Conservation (phyloP, 2,888 invertebrate species). For the Horisme vitalbata region DNA sequence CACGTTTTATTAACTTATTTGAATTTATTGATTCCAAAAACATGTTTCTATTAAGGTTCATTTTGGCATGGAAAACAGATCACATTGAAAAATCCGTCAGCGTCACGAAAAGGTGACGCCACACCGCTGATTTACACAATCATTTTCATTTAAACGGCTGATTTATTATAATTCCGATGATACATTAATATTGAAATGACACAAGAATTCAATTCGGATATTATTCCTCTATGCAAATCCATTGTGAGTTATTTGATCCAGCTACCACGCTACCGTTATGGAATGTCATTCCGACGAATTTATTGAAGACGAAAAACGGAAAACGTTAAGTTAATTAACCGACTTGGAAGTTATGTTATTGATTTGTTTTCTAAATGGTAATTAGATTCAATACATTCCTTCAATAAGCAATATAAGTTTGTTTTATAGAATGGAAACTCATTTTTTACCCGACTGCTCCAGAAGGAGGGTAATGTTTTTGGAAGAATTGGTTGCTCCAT, state of each 20-base stretch:
- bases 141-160: slow-evolving; percentile 33
- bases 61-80: too few relatives aligned
- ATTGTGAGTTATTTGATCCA: slow-evolving; percentile 22
- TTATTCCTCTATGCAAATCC: slow-evolving; percentile 33
- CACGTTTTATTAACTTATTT: too few relatives aligned
- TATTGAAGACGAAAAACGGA: slow-evolving; percentile 19
- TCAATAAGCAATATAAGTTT: too few relatives aligned
- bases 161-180: slow-evolving; percentile 35
- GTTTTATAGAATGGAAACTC: not conserved
- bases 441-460: too few relatives aligned
- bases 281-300: slow-evolving; percentile 22
- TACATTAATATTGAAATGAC: slow-evolving; percentile 35
- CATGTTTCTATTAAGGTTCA: too few relatives aligned
- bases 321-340: slow-evolving; percentile 26
- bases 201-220: slow-evolving; percentile 28
- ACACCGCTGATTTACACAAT: slow-evolving; percentile 30
- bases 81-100: slow-evolving; percentile 14
- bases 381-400: slow-evolving; percentile 9
- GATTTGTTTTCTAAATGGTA: slow-evolving; percentile 19
- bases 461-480: too few relatives aligned
- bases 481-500: too few relatives aligned
- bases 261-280: slow-evolving; percentile 40
- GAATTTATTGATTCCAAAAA: too few relatives aligned
- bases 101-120: slow-evolving; percentile 24
- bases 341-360: slow-evolving; percentile 20